A percentile compares a stretch with the other conserved stretches of the same genome.
Evolutionary conservation across 2,113 vertebrate genomes (phyloP).

Genomic region (Felis chaus): DNA sequence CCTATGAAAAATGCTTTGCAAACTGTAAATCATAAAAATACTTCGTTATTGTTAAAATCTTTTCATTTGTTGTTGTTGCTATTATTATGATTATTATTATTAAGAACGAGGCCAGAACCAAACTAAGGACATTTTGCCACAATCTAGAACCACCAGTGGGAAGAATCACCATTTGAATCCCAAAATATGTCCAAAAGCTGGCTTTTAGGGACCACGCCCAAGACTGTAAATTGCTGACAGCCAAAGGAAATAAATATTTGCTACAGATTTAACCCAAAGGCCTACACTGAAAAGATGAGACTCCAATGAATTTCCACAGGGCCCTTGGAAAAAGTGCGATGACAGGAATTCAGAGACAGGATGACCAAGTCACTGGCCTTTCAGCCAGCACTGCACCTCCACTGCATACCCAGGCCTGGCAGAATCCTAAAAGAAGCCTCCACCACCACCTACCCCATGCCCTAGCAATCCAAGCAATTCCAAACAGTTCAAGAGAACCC

Average conservation of each 20-base stretch:
- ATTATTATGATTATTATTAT: not conserved
- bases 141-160: not conserved
- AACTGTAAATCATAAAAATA: conserved; percentile 42
- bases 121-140: conserved; percentile 1
- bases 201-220: conserved; percentile 26
- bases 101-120: not conserved
- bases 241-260: not conserved
- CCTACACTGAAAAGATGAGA: not conserved
- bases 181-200: not conserved
- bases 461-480: not conserved
- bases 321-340: not conserved
- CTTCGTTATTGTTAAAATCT: not conserved
- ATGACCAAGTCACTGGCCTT: no score
- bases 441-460: fast-evolving
- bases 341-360: not conserved
- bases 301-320: not conserved
- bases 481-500: not conserved
- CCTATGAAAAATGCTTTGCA: not conserved
- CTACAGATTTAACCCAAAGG: not conserved
- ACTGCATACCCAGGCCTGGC: not conserved
- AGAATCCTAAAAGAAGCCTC: not conserved
- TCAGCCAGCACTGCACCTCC: not conserved
- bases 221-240: not conserved
- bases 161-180: not conserved
- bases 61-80: not conserved